Evolutionary conservation across 2,797 vertebrate species (phyloP), one percentile per base, ranked within the genome.

Genomic region (Orestias chungarensis): DNA sequence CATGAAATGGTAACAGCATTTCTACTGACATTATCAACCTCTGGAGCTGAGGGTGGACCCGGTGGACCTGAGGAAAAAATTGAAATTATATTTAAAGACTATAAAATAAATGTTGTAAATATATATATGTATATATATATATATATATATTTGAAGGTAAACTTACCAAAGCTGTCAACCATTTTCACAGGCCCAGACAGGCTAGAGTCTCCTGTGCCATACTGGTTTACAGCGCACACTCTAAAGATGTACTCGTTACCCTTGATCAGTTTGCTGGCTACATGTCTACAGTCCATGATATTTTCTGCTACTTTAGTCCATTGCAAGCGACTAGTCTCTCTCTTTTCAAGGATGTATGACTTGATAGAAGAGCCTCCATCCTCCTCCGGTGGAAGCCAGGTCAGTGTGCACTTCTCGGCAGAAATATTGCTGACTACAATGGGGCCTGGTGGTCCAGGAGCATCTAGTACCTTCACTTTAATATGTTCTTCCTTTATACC

Each of bases 171-270:
- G 91, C 97, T 96, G 91, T 99, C 96, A 75, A 97, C 93, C 97
- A 99, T 98, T 93, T 96, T 99, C 82, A 99, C 95, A 82, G 97
- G 96, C 87, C 93, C 95, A 73, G 97, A 99, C 78, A 96, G 95
- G 71, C 93, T 94, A 64, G 96, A 92, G 88, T 99, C 98, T 89
- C 98, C 98, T 72, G 92, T 95, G 83, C 98, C 98, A 78, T 96
- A 98, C 3, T 97, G 96, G 91, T 99, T 99, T 71, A 99, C 94
- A 73, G 97, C 98, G 75, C 90, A 97, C 71, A 97, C 97, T 85
- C 96, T 96, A 93, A 99, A 99, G 91, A 99, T 92, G 82, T 99
- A 99, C 81, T 99, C 98, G 49, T 99, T 99, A 92, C 98, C 98
- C 90, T 97, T 97, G 89, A 99, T 99, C 61, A 99, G 93, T 88